Base-by-base conservation (phyloP, 2,797 vertebrate genomes). In the Luscinia megarhynchos region DNA sequence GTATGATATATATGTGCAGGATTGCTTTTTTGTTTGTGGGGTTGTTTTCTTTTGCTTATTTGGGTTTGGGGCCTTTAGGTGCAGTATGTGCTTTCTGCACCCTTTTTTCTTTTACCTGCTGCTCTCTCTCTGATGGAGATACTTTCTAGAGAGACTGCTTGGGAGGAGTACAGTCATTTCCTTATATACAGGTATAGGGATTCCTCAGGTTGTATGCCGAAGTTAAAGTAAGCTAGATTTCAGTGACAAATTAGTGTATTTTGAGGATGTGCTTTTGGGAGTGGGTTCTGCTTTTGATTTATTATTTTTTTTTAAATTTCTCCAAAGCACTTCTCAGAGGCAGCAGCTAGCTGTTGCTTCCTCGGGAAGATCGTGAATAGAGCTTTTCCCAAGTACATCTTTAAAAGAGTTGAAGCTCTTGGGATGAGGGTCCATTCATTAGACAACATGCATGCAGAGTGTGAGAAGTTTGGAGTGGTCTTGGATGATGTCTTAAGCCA, bases 341-440 rank as follows among this genome's bases (percentile, higher is more conserved):
- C 73, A 91, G 24, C 23, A 77, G 41, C 26, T 84, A 34, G 22
- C 38, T 74, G 20, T 75, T 77, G 5, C 46, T 54, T 67, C 7
- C 11, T 34, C 40, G 58, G 29, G 38, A 58, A 64, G 15, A 23
- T 53, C 58, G 14, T 14, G 38, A 64, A 14, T 27, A 40, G n/a
- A 64, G 17, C 29, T 58, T 51, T 89, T 63, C 17, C 17, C 23
- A 63, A 51, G 17, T 34, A 40, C 2, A 11, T 9, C 36, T 89
- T 18, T 70, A 61, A 46, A 84, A 63, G 45, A 89, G 43, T 21
- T 30, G 0, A 4, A 58, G 36, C 19, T 67, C 12, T 74, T 0
- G 1, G 32, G 17, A 6, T 24, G 40, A 82, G 48, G 17, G 5
- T 5, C 1, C 2, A 2, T 51, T 76, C 2, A 1, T 82, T 48